phyloP scores from a whole-genome alignment of 2,888 invertebrate species.

The Exocentrus adspersus region DNA sequence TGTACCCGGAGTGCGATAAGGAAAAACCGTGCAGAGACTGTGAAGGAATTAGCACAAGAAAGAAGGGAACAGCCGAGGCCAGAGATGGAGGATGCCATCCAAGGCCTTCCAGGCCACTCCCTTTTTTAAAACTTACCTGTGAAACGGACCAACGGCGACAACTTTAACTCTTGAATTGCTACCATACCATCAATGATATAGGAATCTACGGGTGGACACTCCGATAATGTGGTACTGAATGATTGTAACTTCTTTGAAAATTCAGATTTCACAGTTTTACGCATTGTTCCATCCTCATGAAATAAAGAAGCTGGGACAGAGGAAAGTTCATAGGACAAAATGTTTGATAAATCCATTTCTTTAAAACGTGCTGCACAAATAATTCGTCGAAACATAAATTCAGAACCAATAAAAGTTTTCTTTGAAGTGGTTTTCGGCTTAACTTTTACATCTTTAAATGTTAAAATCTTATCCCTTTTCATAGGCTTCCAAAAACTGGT shows the following conservation, averaged over 20 bases:
- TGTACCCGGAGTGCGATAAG: too few relatives aligned
- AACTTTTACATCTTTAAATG: neutral
- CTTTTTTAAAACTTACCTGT: too few relatives aligned
- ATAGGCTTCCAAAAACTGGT: too few relatives aligned
- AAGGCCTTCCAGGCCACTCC: too few relatives aligned
- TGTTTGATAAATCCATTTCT: constrained; percentile 28
- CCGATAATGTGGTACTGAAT: constrained; percentile 1
- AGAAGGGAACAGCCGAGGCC: too few relatives aligned
- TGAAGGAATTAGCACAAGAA: too few relatives aligned
- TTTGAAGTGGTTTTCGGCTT: neutral
- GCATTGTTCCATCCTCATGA: constrained; percentile 36
- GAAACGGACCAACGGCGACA: too few relatives aligned
- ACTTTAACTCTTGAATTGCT: constrained; percentile 20
- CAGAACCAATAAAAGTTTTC: neutral
- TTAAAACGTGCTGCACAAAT: constrained; percentile 25
- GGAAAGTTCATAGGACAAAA: constrained; percentile 34
- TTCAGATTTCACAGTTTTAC: constrained; percentile 36
- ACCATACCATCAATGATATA: constrained; percentile 32
- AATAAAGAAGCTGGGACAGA: constrained; percentile 27
- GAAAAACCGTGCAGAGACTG: too few relatives aligned
- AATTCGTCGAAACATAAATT: constrained; percentile 34
- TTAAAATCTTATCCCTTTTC: constrained; percentile 3
- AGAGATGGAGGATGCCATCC: too few relatives aligned
- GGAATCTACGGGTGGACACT: constrained; percentile 27
- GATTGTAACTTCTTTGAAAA: constrained; percentile 25